Percentiles rank a stretch among this genome's conserved stretches.
phyloP scores from a whole-genome alignment of 2,888 invertebrate genomes.

The Microplitis manilae region DNA sequence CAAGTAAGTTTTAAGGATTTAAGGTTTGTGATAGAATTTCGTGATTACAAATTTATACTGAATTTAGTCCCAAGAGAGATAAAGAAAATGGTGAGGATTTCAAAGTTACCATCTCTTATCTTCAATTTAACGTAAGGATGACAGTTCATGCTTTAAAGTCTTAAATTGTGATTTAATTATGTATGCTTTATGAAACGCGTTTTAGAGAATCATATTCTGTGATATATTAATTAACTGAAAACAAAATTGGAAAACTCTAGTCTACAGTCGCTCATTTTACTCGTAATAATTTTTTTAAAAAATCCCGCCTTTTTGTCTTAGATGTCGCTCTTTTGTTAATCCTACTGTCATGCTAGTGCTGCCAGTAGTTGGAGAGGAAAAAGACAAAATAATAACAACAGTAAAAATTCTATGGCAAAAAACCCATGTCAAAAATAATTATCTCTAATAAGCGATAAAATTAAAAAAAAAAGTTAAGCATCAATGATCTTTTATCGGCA shows the following conservation, averaged over 20 bases:
- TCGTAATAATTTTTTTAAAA: no score
- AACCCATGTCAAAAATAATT: background rate
- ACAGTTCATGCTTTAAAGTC: conserved; percentile 32
- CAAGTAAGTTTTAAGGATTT: conserved; percentile 16
- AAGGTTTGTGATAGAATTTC: conserved; percentile 45
- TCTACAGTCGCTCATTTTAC: no score
- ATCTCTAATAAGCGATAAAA: background rate
- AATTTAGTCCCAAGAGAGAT: conserved; percentile 18
- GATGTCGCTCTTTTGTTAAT: no score
- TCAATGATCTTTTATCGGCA: background rate
- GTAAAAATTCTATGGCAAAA: no score
- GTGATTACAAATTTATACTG: conserved; percentile 56
- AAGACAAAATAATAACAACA: no score
- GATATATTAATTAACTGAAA: no score
- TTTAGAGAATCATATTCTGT: background rate
- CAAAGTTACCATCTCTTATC: conserved; percentile 57
- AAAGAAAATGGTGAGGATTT: conserved; percentile 45
- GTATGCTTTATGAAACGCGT: conserved; percentile 44
- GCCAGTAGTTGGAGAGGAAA: no score
- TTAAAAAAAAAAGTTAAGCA: background rate
- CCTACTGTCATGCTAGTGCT: no score
- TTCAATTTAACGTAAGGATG: conserved; percentile 34
- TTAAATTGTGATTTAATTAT: conserved; percentile 49
- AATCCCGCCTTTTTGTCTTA: no score
- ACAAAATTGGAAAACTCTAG: background rate